phyloP scores from a whole-genome alignment of 2,888 invertebrate species.

The Cryptophagus acutangulus region DNA sequence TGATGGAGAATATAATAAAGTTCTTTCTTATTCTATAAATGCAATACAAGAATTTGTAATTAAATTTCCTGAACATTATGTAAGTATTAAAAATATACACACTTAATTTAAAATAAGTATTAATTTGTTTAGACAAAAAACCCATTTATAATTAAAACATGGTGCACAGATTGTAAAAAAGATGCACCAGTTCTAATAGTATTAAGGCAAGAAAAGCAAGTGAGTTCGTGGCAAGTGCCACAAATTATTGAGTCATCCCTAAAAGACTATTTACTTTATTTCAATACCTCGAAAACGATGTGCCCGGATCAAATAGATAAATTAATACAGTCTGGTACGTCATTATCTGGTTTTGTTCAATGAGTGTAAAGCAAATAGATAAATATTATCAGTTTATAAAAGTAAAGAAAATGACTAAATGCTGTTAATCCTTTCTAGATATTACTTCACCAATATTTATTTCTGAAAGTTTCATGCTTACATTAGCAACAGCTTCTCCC shows the following conservation, averaged over 20 bases:
- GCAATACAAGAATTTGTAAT: too few species aligned
- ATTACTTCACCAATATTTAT: slow-evolving; percentile 17
- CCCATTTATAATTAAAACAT: too few species aligned
- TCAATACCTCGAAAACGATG: slow-evolving; percentile 57
- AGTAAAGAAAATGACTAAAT: slow-evolving; percentile 4
- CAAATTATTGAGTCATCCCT: slow-evolving; percentile 51
- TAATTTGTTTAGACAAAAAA: too few species aligned
- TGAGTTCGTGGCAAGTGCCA: slow-evolving; percentile 77
- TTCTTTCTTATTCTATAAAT: too few species aligned
- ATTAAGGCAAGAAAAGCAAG: slow-evolving; percentile 67
- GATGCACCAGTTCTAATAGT: slow-evolving; percentile 71
- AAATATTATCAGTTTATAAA: background rate
- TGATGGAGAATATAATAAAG: too few species aligned
- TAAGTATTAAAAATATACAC: too few species aligned
- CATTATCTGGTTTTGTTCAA: too few species aligned
- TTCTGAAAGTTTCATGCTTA: slow-evolving; percentile 37
- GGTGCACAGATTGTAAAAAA: too few species aligned
- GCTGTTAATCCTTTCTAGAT: background rate
- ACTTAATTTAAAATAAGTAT: too few species aligned
- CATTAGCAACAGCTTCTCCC: slow-evolving; percentile 54
- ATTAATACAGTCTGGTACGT: slow-evolving; percentile 26
- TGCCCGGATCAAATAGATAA: slow-evolving; percentile 51
- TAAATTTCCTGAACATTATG: too few species aligned
- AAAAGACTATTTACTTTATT: slow-evolving; percentile 44
- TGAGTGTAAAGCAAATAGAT: too few species aligned